Evolutionary conservation across 2,113 vertebrate species (phyloP).

Genomic region (Thalassarche chlororhynchos): DNA sequence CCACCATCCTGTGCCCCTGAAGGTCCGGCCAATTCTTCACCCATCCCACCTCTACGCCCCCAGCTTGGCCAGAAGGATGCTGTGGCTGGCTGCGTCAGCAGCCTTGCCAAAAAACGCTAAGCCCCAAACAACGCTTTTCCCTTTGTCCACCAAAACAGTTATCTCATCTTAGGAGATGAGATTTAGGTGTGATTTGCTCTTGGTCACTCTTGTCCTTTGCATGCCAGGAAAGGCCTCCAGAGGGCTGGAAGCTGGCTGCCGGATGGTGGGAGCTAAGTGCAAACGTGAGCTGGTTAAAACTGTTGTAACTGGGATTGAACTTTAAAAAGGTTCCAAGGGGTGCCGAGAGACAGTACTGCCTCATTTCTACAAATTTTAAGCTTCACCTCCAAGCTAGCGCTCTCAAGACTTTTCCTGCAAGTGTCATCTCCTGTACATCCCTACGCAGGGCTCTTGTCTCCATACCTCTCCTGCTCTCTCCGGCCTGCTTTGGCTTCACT

Average conservation of each 20-base stretch:
- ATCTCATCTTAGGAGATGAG: neutral
- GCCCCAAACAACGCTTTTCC: neutral
- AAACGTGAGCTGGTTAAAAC: neutral
- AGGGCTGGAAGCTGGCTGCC: neutral
- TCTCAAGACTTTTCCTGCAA: neutral
- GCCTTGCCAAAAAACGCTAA: neutral
- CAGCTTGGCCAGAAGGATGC: neutral
- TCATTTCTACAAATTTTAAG: neutral
- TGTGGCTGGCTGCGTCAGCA: neutral
- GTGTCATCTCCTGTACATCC: rapidly evolving
- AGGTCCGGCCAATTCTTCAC: neutral
- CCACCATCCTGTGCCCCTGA: neutral
- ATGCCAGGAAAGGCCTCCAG: rapidly evolving
- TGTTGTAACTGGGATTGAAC: neutral
- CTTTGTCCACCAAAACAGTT: neutral
- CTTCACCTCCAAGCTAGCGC: neutral
- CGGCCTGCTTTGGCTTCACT: neutral
- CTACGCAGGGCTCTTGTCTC: neutral
- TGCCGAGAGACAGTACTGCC: neutral
- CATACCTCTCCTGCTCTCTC: neutral
- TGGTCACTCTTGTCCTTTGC: neutral
- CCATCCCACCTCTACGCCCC: neutral
- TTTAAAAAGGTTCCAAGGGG: neutral
- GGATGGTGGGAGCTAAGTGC: neutral
- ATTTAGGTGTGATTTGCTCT: neutral